Conservation (phyloP, 2,888 invertebrate genomes). For the Pachymerium ferrugineum region DNA sequence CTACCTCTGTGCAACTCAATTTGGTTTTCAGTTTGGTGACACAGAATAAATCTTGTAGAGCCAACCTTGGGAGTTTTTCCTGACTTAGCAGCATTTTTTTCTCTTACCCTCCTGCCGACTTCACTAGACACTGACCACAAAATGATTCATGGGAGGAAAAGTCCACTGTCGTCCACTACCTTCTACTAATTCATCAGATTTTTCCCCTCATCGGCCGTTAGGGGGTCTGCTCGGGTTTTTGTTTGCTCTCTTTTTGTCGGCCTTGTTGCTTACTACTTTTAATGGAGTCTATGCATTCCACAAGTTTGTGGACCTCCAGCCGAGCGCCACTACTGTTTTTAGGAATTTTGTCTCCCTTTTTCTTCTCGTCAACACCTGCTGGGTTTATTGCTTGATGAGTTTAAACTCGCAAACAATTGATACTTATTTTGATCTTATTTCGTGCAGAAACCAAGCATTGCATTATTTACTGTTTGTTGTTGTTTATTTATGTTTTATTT, state of each 20-base stretch:
- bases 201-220: neutral
- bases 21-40: conserved; percentile 17
- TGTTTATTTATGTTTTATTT: neutral
- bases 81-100: conserved; percentile 6
- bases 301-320: conserved; percentile 16
- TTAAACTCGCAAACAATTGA: neutral
- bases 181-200: conserved; percentile 23
- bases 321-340: conserved; percentile 16
- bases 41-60: neutral
- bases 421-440: too few species aligned
- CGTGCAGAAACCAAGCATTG: too few species aligned
- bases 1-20: conserved; percentile 11
- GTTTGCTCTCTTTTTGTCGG: conserved; percentile 24
- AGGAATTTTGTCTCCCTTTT: neutral
- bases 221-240: conserved; percentile 20
- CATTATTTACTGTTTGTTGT: neutral
- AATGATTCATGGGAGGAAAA: conserved; percentile 19
- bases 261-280: neutral
- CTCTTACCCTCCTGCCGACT: neutral
- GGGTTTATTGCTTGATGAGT: neutral
- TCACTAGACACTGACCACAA: conserved; percentile 10
- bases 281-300: conserved; percentile 14
- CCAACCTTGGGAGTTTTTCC: neutral
- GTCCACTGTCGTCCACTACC: conserved; percentile 11
- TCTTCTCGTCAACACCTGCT: neutral